phyloP scores from a whole-genome alignment of 2,888 invertebrate genomes.

The Timema cristinae region DNA sequence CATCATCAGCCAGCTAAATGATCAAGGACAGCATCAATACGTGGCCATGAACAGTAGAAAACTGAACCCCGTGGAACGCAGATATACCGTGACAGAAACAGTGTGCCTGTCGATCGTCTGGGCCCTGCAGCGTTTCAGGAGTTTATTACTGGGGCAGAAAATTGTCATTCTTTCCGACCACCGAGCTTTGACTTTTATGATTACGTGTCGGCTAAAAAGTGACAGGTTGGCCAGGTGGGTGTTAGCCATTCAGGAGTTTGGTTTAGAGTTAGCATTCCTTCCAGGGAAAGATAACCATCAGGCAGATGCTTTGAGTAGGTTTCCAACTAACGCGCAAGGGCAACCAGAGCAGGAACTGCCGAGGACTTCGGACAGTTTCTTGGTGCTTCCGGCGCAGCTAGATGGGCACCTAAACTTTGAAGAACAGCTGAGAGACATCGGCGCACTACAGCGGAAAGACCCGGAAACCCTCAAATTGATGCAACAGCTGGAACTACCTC shows the following conservation, averaged over 20 bases:
- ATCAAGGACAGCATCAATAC: not conserved
- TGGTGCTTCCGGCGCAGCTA: no score
- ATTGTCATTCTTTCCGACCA: slow-evolving; percentile 3
- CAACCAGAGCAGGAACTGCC: not conserved
- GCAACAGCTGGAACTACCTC: no score
- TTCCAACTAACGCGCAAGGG: not conserved
- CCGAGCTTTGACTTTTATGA: not conserved
- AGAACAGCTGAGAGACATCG: no score
- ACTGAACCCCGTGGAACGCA: not conserved
- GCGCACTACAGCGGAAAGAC: no score
- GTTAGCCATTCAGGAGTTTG: not conserved
- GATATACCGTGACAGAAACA: not conserved
- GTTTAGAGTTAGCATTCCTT: not conserved
- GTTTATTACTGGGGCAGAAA: not conserved
- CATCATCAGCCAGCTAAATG: slow-evolving; percentile 18
- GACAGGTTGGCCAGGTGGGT: slow-evolving; percentile 1
- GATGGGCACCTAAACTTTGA: no score
- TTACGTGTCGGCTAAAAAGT: not conserved
- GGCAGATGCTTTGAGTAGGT: not conserved
- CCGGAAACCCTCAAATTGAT: no score
- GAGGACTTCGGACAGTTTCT: no score
- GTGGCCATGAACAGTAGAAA: not conserved
- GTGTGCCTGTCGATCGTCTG: slow-evolving; percentile 1
- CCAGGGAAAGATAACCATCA: not conserved
- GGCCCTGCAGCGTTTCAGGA: not conserved